A percentile compares a stretch with the other conserved stretches of the same genome.
Evolutionary conservation across 2,797 vertebrate genomes (phyloP).

Genomic region (Sebastes steindachneri): DNA sequence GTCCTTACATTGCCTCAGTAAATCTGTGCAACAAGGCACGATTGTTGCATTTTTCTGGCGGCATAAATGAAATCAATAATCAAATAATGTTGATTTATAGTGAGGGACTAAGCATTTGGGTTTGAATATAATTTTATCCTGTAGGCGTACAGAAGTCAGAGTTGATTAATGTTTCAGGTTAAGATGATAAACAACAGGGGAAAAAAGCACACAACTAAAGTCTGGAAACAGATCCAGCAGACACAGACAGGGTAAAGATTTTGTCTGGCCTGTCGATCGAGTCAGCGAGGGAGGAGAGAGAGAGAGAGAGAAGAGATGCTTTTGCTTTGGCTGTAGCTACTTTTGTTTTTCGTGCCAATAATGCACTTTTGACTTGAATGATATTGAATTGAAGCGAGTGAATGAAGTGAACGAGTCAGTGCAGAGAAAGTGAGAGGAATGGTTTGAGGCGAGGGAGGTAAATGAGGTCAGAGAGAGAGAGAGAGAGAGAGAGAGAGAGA

Average conservation of each 20-base stretch:
- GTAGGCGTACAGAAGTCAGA: neutral
- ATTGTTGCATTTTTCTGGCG: neutral
- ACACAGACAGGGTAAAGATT: neutral
- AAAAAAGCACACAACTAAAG: neutral
- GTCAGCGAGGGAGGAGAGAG: neutral
- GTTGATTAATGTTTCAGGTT: slow-evolving; percentile 12
- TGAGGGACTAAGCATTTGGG: neutral
- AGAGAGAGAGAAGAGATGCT: neutral
- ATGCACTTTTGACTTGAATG: slow-evolving; percentile 24
- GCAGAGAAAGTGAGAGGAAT: slow-evolving; percentile 1
- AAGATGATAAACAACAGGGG: slow-evolving; percentile 8
- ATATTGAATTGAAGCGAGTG: slow-evolving; percentile 7
- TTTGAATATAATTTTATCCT: slow-evolving; percentile 3
- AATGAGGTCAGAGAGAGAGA: slow-evolving; percentile 11
- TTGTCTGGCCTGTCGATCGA: neutral
- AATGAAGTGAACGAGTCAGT: neutral
- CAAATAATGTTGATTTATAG: slow-evolving; percentile 22
- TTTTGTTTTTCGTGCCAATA: slow-evolving; percentile 8
- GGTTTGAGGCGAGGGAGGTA: slow-evolving; percentile 3
- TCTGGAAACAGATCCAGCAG: neutral
- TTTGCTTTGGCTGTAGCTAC: neutral
- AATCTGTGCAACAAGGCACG: neutral
- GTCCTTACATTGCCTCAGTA: neutral
- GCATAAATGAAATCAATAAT: slow-evolving; percentile 12
- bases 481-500: neutral